Percentiles rank a stretch among this genome's conserved stretches.
phyloP scores from a whole-genome alignment of 2,888 invertebrate genomes.

The Drosophila neonasuta region DNA sequence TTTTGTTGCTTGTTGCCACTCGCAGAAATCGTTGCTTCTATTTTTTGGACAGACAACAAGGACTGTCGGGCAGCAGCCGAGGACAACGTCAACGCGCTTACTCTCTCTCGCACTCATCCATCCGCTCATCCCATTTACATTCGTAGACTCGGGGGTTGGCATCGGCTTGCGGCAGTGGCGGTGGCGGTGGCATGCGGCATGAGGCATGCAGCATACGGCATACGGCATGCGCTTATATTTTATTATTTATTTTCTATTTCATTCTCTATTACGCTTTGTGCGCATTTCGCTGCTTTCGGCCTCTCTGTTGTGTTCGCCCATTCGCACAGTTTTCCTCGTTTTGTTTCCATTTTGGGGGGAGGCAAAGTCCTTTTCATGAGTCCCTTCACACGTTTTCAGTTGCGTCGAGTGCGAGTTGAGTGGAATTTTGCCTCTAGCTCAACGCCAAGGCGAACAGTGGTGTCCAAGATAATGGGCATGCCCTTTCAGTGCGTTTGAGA shows the following conservation, averaged over 20 bases:
- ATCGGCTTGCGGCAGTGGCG: conserved; percentile 11
- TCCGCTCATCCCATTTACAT: conserved; percentile 29
- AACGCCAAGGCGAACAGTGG: conserved; percentile 21
- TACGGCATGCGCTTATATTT: conserved; percentile 63
- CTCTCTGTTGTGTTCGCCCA: conserved; percentile 63
- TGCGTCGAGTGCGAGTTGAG: conserved; percentile 25
- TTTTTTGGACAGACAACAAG: conserved; percentile 62
- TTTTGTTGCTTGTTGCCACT: conserved; percentile 54
- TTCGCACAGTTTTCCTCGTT: conserved; percentile 44
- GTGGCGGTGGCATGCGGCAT: conserved; percentile 15
- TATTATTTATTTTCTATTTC: conserved; percentile 76
- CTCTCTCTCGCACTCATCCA: conserved; percentile 1
- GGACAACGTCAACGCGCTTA: conserved; percentile 19
- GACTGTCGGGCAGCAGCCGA: conserved; percentile 25
- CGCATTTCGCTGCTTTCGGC: conserved; percentile 38
- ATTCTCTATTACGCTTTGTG: conserved; percentile 67
- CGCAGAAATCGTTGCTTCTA: conserved; percentile 65
- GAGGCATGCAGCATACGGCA: not conserved
- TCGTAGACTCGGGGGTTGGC: conserved; percentile 55
- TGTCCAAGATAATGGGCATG: conserved; percentile 25
- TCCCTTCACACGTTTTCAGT: conserved; percentile 25
- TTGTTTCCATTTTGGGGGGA: conserved; percentile 25
- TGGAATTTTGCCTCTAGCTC: conserved; percentile 18
- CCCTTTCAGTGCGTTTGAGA: not conserved
- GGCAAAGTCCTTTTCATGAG: conserved; percentile 21